Conservation (phyloP, 2,113 vertebrate genomes). For the Eudyptes chrysolophus region DNA sequence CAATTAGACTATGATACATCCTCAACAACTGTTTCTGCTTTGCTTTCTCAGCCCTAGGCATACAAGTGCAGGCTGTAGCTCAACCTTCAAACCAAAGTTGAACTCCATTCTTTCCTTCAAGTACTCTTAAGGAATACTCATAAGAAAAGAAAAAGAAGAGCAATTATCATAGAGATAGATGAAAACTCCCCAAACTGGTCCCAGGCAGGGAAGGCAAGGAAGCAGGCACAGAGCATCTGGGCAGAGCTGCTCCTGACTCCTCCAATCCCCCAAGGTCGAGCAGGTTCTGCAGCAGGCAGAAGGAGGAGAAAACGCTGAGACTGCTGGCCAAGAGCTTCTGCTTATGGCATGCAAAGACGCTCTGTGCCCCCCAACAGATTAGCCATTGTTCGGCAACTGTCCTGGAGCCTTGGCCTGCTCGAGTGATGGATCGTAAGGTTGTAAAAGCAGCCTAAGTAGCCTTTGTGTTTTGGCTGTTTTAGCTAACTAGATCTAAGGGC, state of each 20-base stretch:
- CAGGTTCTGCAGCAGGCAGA: background rate
- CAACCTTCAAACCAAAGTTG: background rate
- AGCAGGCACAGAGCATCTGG: background rate
- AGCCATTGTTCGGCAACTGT: background rate
- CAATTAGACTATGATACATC: too few relatives aligned
- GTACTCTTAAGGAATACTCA: background rate
- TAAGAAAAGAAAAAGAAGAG: background rate
- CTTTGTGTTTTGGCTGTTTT: background rate
- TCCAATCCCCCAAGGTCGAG: fast-evolving
- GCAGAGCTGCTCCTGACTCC: background rate
- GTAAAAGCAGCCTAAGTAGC: background rate
- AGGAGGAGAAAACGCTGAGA: too few relatives aligned
- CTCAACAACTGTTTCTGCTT: background rate
- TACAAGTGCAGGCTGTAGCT: background rate
- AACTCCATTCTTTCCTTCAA: background rate
- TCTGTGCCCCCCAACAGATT: background rate
- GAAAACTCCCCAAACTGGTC: background rate
- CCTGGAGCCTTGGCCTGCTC: background rate
- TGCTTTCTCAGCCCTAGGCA: background rate
- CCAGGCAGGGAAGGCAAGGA: background rate
- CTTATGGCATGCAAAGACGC: background rate
- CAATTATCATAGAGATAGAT: background rate
- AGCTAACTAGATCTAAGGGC: background rate
- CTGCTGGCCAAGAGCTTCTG: background rate
- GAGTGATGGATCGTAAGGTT: background rate